These are phyloP conservation scores for Zaprionus africanus DNA, from an alignment of 1,140 invertebrate genomes.

Conservation along the genomic window DNA sequence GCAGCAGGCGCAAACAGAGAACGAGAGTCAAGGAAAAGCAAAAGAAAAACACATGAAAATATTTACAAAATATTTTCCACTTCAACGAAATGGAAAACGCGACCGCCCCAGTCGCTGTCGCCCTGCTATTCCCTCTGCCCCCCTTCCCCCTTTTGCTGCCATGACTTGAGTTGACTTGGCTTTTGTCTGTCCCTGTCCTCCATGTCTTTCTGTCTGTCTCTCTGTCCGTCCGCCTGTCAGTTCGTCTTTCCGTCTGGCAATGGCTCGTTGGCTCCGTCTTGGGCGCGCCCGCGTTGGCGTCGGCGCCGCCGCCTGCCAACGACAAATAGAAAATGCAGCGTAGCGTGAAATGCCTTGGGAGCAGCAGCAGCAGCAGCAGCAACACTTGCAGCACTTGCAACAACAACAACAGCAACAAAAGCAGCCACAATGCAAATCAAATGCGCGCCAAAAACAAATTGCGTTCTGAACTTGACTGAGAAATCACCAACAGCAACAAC, in stretches of 20 bases:
- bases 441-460: constrained; percentile 71
- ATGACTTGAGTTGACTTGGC: constrained; percentile 74
- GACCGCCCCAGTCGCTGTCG: constrained; percentile 70
- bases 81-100: constrained; percentile 83
- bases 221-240: constrained; percentile 42
- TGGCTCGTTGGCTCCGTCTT: constrained; percentile 71
- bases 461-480: constrained; percentile 83
- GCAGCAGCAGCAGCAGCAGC: constrained; percentile 55
- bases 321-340: constrained; percentile 54
- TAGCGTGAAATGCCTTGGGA: constrained; percentile 77
- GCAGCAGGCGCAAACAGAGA: constrained; percentile 50
- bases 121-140: background rate
- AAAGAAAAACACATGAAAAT: constrained; percentile 68
- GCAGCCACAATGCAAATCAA: constrained; percentile 62
- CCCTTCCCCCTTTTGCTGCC: constrained; percentile 1
- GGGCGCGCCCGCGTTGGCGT: constrained; percentile 36
- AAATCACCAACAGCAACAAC: constrained; percentile 60
- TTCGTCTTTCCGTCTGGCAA: constrained; percentile 65
- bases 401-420: constrained; percentile 32
- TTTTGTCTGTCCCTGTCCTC: constrained; percentile 64
- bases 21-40: constrained; percentile 59
- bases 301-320: constrained; percentile 70
- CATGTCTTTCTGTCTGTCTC: background rate
- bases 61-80: constrained; percentile 84
- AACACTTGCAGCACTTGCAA: constrained; percentile 38